Evolutionary conservation across 2,797 vertebrate genomes (phyloP).

Genomic region (Onychomys torridus): DNA sequence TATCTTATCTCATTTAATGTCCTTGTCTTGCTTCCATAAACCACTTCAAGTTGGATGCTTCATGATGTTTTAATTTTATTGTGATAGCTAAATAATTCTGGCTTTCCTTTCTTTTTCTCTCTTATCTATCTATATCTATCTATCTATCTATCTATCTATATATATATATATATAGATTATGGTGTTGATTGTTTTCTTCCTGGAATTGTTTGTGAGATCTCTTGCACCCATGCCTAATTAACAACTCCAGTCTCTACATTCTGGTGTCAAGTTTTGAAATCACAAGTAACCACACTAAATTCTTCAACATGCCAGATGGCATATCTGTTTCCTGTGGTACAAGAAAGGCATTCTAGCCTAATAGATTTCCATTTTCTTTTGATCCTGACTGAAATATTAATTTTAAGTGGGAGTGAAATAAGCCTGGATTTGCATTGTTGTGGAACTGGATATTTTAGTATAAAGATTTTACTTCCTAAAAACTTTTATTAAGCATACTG

Average conservation of each 20-base stretch:
- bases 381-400: constrained; percentile 13
- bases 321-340: neutral
- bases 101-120: neutral
- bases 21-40: neutral
- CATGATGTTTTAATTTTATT: neutral
- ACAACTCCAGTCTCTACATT: neutral
- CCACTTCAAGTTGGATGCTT: neutral
- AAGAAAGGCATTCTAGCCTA: neutral
- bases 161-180: neutral
- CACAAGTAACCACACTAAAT: neutral
- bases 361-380: constrained; percentile 4
- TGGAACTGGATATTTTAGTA: constrained; percentile 18
- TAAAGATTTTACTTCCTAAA: neutral
- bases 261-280: neutral
- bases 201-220: neutral
- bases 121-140: neutral
- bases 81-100: neutral
- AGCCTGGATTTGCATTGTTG: neutral
- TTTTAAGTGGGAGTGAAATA: constrained; percentile 21
- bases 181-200: neutral
- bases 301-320: neutral
- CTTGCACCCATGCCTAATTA: neutral
- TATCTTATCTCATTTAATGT: neutral
- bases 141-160: neutral
- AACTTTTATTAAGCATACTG: neutral